phyloP scores from a whole-genome alignment of 2,113 vertebrate genomes.

The Cryptotis parvus region DNA sequence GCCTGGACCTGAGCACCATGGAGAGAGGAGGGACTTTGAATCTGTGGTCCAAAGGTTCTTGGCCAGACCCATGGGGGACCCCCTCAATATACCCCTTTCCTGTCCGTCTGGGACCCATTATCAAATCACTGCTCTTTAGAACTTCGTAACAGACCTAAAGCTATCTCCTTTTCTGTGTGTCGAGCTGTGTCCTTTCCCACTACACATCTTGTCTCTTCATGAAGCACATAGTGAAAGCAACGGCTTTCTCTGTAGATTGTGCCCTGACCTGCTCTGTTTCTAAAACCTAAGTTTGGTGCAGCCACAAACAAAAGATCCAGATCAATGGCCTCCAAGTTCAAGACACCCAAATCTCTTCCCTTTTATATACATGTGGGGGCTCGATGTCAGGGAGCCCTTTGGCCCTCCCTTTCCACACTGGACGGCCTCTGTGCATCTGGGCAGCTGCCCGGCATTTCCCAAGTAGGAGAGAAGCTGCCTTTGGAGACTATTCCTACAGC shows the following conservation, averaged over 20 bases:
- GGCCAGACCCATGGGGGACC: neutral
- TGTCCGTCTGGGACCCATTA: neutral
- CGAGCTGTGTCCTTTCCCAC: neutral
- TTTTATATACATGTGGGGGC: constrained; percentile 63
- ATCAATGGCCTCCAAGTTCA: constrained; percentile 73
- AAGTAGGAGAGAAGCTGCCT: constrained; percentile 57
- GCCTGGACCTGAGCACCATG: neutral
- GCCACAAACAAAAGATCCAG: constrained; percentile 78
- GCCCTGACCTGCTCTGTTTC: constrained; percentile 75
- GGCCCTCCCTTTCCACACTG: constrained; percentile 33
- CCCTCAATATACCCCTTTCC: neutral
- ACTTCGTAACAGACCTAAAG: neutral
- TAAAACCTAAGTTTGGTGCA: constrained; percentile 72
- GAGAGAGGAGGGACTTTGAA: neutral
- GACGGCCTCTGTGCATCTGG: constrained; percentile 28
- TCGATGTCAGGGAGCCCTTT: constrained; percentile 63
- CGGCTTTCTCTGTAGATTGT: constrained; percentile 68
- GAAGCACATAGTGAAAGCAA: neutral
- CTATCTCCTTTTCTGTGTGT: neutral
- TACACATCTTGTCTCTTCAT: neutral
- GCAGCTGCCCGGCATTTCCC: constrained; percentile 65
- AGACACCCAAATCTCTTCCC: constrained; percentile 63
- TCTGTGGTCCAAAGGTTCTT: neutral
- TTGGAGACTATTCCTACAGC: too few species aligned
- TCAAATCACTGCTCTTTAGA: neutral